Conservation (phyloP, 2,888 invertebrate species). For the Orthosia gracilis region DNA sequence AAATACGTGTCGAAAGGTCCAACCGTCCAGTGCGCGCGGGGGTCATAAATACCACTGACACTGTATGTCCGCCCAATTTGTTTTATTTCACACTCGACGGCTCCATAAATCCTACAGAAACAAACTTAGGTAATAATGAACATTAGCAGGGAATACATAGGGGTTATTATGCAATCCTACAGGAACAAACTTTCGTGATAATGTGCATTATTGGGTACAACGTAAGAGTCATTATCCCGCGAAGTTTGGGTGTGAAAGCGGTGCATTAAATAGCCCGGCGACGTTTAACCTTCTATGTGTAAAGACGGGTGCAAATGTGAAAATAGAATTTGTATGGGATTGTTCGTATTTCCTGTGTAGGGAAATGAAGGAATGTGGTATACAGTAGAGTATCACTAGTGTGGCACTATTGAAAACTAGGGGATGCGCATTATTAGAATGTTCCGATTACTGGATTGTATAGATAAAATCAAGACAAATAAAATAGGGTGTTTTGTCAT, state of each 20-base stretch:
- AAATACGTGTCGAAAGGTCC: constrained; percentile 54
- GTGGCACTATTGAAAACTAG: no score
- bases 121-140: constrained; percentile 15
- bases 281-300: constrained; percentile 47
- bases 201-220: not conserved
- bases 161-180: constrained; percentile 26
- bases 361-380: constrained; percentile 6
- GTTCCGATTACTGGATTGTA: no score
- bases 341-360: constrained; percentile 11
- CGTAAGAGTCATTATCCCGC: constrained; percentile 19
- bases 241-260: constrained; percentile 3
- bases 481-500: not conserved
- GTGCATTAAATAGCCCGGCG: constrained; percentile 35
- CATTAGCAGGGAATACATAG: constrained; percentile 2
- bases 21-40: constrained; percentile 39
- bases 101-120: constrained; percentile 35
- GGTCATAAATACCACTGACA: constrained; percentile 54
- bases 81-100: constrained; percentile 58
- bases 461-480: no score
- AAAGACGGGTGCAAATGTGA: constrained; percentile 49
- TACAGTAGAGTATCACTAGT: no score
- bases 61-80: constrained; percentile 59
- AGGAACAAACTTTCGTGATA: not conserved
- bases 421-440: no score
- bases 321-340: constrained; percentile 27